These are phyloP conservation scores for Scolopax mira DNA, from an alignment of 2,113 vertebrate genomes.

Conservation along the genomic window DNA sequence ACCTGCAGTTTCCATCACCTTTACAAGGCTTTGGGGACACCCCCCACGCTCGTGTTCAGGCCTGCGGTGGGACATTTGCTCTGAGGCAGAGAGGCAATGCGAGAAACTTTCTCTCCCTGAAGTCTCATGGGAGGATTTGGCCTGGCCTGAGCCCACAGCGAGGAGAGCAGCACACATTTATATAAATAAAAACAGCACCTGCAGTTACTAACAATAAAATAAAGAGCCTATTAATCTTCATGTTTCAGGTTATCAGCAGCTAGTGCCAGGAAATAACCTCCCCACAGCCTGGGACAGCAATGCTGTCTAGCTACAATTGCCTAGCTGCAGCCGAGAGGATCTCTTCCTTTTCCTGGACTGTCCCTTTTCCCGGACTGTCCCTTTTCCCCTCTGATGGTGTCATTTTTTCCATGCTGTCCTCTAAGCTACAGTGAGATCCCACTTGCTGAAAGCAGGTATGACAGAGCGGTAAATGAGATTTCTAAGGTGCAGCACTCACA, in stretches of 20 bases:
- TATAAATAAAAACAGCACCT: constrained; percentile 48
- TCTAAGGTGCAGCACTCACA: not conserved
- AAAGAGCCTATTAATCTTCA: constrained; percentile 54
- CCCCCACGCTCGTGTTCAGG: rapidly evolving
- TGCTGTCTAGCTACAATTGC: not conserved
- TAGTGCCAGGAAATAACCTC: constrained; percentile 24
- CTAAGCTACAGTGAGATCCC: not conserved
- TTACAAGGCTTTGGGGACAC: not conserved
- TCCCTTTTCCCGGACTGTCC: not conserved
- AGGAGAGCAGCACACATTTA: constrained; percentile 3
- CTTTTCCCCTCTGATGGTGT: constrained; percentile 3
- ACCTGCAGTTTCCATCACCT: not conserved
- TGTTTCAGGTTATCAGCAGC: not conserved
- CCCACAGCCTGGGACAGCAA: not conserved
- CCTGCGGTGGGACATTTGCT: not conserved
- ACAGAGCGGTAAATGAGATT: not conserved
- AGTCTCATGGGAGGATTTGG: not conserved
- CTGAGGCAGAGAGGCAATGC: not conserved
- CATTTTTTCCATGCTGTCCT: not conserved
- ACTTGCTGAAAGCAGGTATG: not conserved
- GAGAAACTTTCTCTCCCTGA: not conserved
- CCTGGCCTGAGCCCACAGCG: not conserved
- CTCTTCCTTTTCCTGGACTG: not conserved
- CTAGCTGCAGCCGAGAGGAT: not conserved
- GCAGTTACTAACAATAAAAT: constrained; percentile 43